Base-by-base conservation (phyloP, 1,140 invertebrate genomes). In the Batillaria attramentaria region DNA sequence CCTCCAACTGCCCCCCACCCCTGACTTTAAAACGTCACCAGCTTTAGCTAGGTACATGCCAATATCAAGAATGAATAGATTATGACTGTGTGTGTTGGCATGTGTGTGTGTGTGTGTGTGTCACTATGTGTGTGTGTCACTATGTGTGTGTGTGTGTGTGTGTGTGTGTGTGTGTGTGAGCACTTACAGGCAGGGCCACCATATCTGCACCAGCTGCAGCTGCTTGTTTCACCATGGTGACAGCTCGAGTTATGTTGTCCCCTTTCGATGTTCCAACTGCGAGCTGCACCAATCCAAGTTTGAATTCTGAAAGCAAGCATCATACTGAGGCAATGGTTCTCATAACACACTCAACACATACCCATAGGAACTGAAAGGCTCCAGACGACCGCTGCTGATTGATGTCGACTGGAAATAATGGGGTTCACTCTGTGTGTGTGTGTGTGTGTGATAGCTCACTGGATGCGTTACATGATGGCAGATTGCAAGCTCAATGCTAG, bases 261-360 rank as follows among this genome's bases (percentile, higher is more conserved):
- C 88, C 84, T 90, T 97, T 97, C 82, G 95, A 94, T 50, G 92
- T 91, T 0, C 94, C 93, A 20, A 97, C 95, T 54, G 93, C 92
- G 73, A 97, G 88, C 88, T 99, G 97, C 24, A 97, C 93, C 74
- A 98, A 89, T 28, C 94, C 97, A 78, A 97, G 83, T 43, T 86
- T 84, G 81, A 90, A 89, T 76, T 83, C 87, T 88, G 79, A 3
- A 80, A 57, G 31, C 10, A 54, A 28, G 41, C 8, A 41, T 69
- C 37, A 35, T 41, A 33, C 13, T 6, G 31, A n/a, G 8, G 66
- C 16, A n/a, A 8, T 69, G 5, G 31, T 69, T 69, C 28, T 10
- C 5, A 18, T 10, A 73, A 43, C 6, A 10, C 13, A 8, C 18
- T 43, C 5, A 37, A 54, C n/a, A 73, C 18, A 24, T 18, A 54